Conservation (phyloP, 1,140 invertebrate species). For the Euschistus heros region DNA sequence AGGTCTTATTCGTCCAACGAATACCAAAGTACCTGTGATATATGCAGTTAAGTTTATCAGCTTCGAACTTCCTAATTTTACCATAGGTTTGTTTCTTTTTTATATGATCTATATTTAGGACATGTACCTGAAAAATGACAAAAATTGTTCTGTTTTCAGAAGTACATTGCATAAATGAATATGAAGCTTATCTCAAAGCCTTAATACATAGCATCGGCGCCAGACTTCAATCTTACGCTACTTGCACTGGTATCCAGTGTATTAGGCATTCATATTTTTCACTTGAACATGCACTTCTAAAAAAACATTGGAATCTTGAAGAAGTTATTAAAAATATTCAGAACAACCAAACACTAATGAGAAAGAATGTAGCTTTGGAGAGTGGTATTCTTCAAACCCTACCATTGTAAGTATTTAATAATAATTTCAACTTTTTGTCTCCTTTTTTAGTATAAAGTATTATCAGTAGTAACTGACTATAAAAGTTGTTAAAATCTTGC, state of each 20-base stretch:
- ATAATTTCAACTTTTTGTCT: too few relatives aligned
- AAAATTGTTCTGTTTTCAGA: slow-evolving; percentile 47
- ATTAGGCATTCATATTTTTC: slow-evolving; percentile 72
- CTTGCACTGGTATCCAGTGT: slow-evolving; percentile 67
- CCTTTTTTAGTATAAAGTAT: too few relatives aligned
- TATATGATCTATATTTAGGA: background rate
- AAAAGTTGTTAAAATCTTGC: too few relatives aligned
- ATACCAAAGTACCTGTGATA: slow-evolving; percentile 58
- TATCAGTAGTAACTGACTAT: too few relatives aligned
- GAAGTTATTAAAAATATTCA: slow-evolving; percentile 63
- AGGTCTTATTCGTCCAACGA: slow-evolving; percentile 63
- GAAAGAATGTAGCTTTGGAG: slow-evolving; percentile 26
- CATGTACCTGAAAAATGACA: background rate
- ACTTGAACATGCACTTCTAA: slow-evolving; percentile 60
- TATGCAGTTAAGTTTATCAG: slow-evolving; percentile 79
- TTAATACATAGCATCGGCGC: slow-evolving; percentile 71
- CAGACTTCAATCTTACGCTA: slow-evolving; percentile 63
- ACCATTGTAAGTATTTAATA: too few relatives aligned
- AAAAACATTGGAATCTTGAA: slow-evolving; percentile 70
- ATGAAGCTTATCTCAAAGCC: slow-evolving; percentile 56
- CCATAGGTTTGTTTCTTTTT: slow-evolving; percentile 49
- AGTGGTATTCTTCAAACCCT: background rate
- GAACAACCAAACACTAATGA: slow-evolving; percentile 22
- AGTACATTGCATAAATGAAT: slow-evolving; percentile 74
- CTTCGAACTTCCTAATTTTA: slow-evolving; percentile 73